These are phyloP conservation scores for Drosophila orosa DNA, from an alignment of 1,140 invertebrate genomes.

Conservation along the genomic window DNA sequence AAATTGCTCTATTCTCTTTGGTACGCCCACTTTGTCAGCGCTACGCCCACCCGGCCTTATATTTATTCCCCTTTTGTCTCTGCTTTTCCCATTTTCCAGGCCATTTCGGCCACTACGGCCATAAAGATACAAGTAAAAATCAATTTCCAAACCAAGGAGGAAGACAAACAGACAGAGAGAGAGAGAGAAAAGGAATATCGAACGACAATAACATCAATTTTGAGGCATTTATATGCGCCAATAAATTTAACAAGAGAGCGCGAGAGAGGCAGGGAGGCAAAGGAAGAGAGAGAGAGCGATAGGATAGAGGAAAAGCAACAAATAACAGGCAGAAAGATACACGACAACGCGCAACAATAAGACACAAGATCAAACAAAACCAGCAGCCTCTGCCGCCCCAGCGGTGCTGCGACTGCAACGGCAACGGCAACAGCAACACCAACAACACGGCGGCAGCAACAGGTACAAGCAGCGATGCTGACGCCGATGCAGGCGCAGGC, in stretches of 20 bases:
- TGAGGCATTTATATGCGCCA: slow-evolving; percentile 82
- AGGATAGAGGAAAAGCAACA: slow-evolving; percentile 50
- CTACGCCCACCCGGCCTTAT: slow-evolving; percentile 60
- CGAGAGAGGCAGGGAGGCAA: slow-evolving; percentile 9
- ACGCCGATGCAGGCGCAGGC: slow-evolving; percentile 17
- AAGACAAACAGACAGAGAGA: slow-evolving; percentile 8
- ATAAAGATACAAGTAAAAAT: slow-evolving; percentile 75
- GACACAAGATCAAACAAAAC: slow-evolving; percentile 68
- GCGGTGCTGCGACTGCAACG: slow-evolving; percentile 16
- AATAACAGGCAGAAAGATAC: slow-evolving; percentile 66
- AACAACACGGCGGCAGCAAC: slow-evolving; percentile 43
- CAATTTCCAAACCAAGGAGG: slow-evolving; percentile 76
- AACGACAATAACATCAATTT: slow-evolving; percentile 82
- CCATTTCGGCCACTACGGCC: slow-evolving; percentile 41
- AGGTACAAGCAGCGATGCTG: slow-evolving; percentile 59
- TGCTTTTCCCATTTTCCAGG: slow-evolving; percentile 42
- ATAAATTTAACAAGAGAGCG: slow-evolving; percentile 66
- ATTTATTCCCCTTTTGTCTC: slow-evolving; percentile 57
- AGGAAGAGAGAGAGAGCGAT: slow-evolving; percentile 17
- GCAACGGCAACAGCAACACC: slow-evolving; percentile 7
- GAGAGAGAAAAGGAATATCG: slow-evolving; percentile 42
- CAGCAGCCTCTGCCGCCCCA: slow-evolving; percentile 49
- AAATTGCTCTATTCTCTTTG: slow-evolving; percentile 74
- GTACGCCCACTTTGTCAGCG: slow-evolving; percentile 69
- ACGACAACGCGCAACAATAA: slow-evolving; percentile 67